Base-by-base conservation (phyloP, 2,797 vertebrate genomes). In the Remorina albescens region DNA sequence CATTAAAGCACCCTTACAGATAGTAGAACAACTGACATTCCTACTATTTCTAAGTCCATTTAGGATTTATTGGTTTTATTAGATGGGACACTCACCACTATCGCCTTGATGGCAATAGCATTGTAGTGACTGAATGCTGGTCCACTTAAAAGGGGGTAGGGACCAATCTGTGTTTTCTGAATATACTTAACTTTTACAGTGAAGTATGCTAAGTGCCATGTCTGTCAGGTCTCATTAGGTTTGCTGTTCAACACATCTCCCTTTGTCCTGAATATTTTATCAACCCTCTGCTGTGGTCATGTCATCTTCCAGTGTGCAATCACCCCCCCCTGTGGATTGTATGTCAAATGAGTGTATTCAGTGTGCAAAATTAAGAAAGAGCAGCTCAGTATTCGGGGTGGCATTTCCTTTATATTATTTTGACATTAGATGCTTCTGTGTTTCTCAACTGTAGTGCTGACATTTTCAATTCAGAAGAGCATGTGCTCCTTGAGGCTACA, bases 191-290 rank as follows among this genome's bases (percentile, higher is more conserved):
- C 63, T 74, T 54, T 63, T 6, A 18, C 56, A 21, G 34, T 26
- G 42, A 51, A 53, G 60, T 64, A 77, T 83, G 73, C 67, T 60
- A 50, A 85, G 58, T 74, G 73, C 71, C 46, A 44, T 72, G 74
- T 30, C 69, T 73, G 83, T 88, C 78, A 42, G 70, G 55, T 83
- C 79, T 73, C 60, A 62, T 91, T 84, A 83, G 58, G 58, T 65
- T 62, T 63, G 41, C 69, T 42, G 42, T 73, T 85, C 80, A 82
- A 82, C 84, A 85, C 77, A 72, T 86, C 60, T 81, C 64, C 57
- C 54, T 75, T 79, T 78, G 78, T 85, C 63, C 79, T 83, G 76
- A 83, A 89, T 85, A 64, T 87, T 89, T 89, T 41, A 88, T 84
- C 71, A 84, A 61, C 54, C 51, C 55, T 39, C 46, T 57, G 41